A percentile compares a stretch with the other conserved stretches of the same genome.
phyloP scores from a whole-genome alignment of 2,113 vertebrate species.

The Crypturellus undulatus region DNA sequence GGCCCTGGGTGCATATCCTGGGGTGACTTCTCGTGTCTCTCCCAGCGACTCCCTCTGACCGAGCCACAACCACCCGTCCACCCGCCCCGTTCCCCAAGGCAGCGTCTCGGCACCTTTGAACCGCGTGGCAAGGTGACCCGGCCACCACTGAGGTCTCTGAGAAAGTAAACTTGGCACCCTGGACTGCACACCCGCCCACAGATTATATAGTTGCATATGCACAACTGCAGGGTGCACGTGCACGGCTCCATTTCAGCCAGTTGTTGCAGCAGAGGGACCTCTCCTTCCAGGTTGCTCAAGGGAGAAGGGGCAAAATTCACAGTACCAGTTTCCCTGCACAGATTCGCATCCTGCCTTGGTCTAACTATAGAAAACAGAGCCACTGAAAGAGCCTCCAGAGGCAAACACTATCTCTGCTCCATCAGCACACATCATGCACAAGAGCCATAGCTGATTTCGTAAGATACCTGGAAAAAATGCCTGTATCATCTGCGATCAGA shows the following conservation, averaged over 20 bases:
- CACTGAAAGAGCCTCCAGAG: slow-evolving; percentile 1
- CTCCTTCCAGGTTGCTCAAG: not conserved
- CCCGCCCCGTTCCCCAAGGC: not conserved
- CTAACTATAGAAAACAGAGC: not conserved
- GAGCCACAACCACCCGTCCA: not conserved
- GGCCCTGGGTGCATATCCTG: not conserved
- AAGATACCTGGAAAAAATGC: not conserved
- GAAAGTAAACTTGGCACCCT: not conserved
- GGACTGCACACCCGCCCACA: not conserved
- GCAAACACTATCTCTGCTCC: not conserved
- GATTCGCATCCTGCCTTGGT: not conserved
- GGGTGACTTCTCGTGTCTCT: not conserved
- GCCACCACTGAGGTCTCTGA: not conserved
- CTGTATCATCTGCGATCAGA: slow-evolving; percentile 38
- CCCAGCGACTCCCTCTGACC: rapidly evolving
- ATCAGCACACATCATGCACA: not conserved
- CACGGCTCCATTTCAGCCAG: too few relatives aligned
- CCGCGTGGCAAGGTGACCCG: not conserved
- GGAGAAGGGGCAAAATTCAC: not conserved
- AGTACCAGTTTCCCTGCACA: not conserved
- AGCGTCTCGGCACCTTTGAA: not conserved
- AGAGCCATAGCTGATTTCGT: slow-evolving; percentile 13
- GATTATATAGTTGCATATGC: not conserved
- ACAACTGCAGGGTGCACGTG: too few relatives aligned
- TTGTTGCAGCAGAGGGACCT: not conserved